Conservation (phyloP, 2,797 vertebrate species). For the Siniperca obscura region DNA sequence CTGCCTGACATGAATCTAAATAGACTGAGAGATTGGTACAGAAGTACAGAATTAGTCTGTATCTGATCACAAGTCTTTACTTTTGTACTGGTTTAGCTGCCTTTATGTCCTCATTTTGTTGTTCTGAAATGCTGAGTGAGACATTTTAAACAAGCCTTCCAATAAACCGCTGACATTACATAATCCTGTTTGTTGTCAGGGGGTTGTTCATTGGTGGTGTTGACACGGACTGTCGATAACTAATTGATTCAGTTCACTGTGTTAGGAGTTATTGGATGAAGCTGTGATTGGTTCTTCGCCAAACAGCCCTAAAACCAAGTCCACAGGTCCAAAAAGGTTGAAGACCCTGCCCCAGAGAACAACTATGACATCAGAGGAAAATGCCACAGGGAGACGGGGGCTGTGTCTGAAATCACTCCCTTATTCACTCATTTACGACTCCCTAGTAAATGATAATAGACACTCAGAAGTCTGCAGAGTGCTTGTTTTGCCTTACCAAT, state of each 20-base stretch:
- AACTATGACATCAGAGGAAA: background rate
- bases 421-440: background rate
- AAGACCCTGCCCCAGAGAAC: background rate
- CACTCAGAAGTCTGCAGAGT: background rate
- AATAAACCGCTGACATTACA: constrained; percentile 36
- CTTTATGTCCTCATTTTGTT: background rate
- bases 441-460: background rate
- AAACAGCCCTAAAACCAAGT: constrained; percentile 19
- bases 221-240: constrained; percentile 31
- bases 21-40: constrained; percentile 6
- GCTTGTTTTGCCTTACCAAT: background rate
- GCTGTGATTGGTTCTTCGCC: background rate
- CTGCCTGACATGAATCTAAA: constrained; percentile 29
- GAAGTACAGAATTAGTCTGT: background rate
- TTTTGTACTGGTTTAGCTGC: background rate
- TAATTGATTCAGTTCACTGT: constrained; percentile 37
- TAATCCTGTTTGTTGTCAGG: constrained; percentile 40
- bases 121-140: constrained; percentile 5
- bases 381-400: background rate
- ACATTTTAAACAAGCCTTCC: constrained; percentile 15
- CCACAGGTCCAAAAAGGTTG: constrained; percentile 2
- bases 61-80: constrained; percentile 24
- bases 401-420: background rate
- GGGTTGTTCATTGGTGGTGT: constrained; percentile 12
- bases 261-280: constrained; percentile 11